Evolutionary conservation across 2,888 invertebrate species (phyloP).

Genomic region (Tetropium fuscum): DNA sequence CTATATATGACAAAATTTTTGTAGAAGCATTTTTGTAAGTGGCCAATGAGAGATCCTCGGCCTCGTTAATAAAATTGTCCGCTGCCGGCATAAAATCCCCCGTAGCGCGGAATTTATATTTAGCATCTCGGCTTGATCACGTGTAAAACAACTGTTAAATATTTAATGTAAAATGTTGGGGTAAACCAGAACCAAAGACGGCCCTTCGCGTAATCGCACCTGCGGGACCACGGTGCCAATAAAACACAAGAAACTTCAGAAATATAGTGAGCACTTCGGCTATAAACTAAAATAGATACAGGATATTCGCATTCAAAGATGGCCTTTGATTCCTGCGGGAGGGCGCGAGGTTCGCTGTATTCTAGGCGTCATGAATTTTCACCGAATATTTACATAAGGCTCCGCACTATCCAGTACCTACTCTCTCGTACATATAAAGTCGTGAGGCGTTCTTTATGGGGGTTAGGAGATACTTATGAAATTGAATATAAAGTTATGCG

Average conservation of each 20-base stretch:
- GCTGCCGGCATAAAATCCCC: slow-evolving; percentile 43
- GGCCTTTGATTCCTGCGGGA: slow-evolving; percentile 56
- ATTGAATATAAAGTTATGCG: slow-evolving; percentile 61
- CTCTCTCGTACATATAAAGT: slow-evolving; percentile 12
- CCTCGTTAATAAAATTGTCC: slow-evolving; percentile 9
- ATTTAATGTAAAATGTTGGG: slow-evolving; percentile 50
- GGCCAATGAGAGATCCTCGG: no score
- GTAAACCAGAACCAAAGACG: slow-evolving; percentile 42
- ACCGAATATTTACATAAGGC: slow-evolving; percentile 38
- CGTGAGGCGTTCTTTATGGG: slow-evolving; percentile 13
- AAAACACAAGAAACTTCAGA: slow-evolving; percentile 61
- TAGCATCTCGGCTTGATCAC: slow-evolving; percentile 50
- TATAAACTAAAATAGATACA: slow-evolving; percentile 62
- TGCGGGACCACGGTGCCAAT: slow-evolving; percentile 58
- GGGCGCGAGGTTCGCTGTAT: slow-evolving; percentile 46
- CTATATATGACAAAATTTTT: neutral
- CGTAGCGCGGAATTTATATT: slow-evolving; percentile 38
- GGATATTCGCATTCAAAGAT: slow-evolving; percentile 57
- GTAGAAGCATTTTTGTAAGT: no score
- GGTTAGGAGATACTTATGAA: slow-evolving; percentile 41
- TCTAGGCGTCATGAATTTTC: slow-evolving; percentile 38
- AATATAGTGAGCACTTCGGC: slow-evolving; percentile 58
- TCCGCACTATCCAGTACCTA: slow-evolving; percentile 8
- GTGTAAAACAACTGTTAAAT: slow-evolving; percentile 55
- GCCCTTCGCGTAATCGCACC: slow-evolving; percentile 58